These are phyloP conservation scores for Troides oblongomaculatus DNA, from an alignment of 2,888 invertebrate species.

Conservation along the genomic window DNA sequence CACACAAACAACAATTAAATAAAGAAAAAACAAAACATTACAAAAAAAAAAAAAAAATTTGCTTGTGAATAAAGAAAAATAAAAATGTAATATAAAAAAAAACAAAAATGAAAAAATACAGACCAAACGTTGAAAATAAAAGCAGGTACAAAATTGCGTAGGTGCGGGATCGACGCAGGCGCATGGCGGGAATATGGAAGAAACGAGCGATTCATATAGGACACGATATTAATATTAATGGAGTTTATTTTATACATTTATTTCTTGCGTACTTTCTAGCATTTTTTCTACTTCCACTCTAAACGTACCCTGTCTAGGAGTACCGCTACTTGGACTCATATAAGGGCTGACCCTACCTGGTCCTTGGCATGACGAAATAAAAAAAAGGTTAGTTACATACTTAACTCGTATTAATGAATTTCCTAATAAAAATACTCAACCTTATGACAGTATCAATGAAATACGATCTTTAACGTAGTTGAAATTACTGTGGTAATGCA, in stretches of 20 bases:
- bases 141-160: slow-evolving; percentile 58
- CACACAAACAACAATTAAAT: slow-evolving; percentile 33
- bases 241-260: slow-evolving; percentile 9
- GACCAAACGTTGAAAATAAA: slow-evolving; percentile 69
- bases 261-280: slow-evolving; percentile 24
- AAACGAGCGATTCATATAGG: slow-evolving; percentile 54
- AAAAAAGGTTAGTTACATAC: slow-evolving; percentile 46
- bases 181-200: slow-evolving; percentile 70
- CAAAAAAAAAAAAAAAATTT: slow-evolving; percentile 18
- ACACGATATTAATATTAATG: slow-evolving; percentile 23
- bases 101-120: slow-evolving; percentile 53
- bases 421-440: not conserved
- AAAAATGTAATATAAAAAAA: slow-evolving; percentile 13
- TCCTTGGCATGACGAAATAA: slow-evolving; percentile 62
- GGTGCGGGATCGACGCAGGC: slow-evolving; percentile 53
- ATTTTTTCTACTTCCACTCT: slow-evolving; percentile 33
- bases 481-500: too few relatives aligned
- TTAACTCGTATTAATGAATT: not conserved
- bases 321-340: slow-evolving; percentile 82
- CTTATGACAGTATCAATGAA: not conserved
- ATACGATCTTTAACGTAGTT: not conserved
- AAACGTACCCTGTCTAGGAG: slow-evolving; percentile 77
- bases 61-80: slow-evolving; percentile 16
- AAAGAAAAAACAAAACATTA: slow-evolving; percentile 30
- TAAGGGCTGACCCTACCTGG: slow-evolving; percentile 81